Evolutionary conservation across 2,797 vertebrate species (phyloP).

Genomic region (Sandelia bainsii): DNA sequence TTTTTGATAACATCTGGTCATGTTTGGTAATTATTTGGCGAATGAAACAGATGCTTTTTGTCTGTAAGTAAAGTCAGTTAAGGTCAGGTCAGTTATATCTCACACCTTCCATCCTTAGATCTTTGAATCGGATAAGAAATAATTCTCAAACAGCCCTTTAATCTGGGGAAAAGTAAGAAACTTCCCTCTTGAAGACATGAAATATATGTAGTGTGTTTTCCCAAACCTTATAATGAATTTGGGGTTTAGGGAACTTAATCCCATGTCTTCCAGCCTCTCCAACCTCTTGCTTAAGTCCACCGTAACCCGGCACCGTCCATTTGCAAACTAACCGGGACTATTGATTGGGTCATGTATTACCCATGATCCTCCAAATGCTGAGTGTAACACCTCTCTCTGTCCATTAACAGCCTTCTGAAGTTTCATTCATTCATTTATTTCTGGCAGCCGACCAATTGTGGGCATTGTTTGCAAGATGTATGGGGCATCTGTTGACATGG

Average conservation of each 20-base stretch:
- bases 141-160: neutral
- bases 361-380: conserved; percentile 77
- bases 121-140: no score
- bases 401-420: conserved; percentile 79
- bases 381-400: conserved; percentile 78
- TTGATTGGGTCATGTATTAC: conserved; percentile 79
- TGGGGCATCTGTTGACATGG: conserved; percentile 78
- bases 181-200: neutral
- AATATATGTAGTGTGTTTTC: neutral
- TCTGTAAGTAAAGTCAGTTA: neutral
- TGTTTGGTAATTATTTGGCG: neutral
- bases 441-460: conserved; percentile 75
- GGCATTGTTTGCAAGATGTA: conserved; percentile 79
- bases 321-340: conserved; percentile 74
- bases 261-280: conserved; percentile 47
- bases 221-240: conserved; percentile 20
- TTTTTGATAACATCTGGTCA: conserved; percentile 9
- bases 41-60: neutral
- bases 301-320: conserved; percentile 74
- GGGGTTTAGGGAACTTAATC: conserved; percentile 43
- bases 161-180: neutral
- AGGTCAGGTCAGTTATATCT: neutral
- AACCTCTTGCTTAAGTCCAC: conserved; percentile 47
- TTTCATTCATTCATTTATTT: conserved; percentile 79
- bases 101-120: no score